Evolutionary conservation across 2,797 vertebrate species (phyloP), one percentile per base, ranked within the genome.

Genomic region (Eutrigla gurnardus): DNA sequence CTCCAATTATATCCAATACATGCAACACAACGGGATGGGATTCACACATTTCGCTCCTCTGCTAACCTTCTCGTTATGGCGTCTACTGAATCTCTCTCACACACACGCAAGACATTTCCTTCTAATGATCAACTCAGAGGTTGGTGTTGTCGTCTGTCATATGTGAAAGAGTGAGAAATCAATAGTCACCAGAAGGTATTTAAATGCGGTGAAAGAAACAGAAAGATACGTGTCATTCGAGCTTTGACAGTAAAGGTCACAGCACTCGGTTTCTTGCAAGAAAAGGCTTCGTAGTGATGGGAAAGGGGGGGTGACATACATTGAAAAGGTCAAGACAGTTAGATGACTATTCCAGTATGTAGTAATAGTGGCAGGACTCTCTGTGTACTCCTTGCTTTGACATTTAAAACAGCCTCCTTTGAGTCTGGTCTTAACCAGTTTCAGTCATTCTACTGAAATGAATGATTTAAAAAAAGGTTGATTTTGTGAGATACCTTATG

Each of bases 251-350:
- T 75, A 74, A 86, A 87, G 87, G 88, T 89, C 80, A 84, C 64
- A 60, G n/a, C 10, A 33, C 46, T 58, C 58, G 42, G 40, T 64
- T 71, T 78, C 40, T 25, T 25, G 37, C 35, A 50, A 42, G 72
- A 71, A 73, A 63, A 39, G 36, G 43, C 14, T 80, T 64, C 46
- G 59, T 43, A 60, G 54, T 53, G 60, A 66, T 55, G 37, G 43
- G n/a, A n/a, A n/a, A n/a, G 60, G 69, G 55, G 65, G 35, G 58
- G 3, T 65, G 70, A 70, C 45, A 64, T 68, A 58, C 64, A 78
- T 72, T 77, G 25, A 83, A 90, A 76, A 91, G 86, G 86, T 88
- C 89, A 87, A 50, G 67, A 75, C 58, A 65, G 79, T 60, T 79
- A 68, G 73, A 82, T 35, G 73, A 83, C 80, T 73, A 77, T 82